Conservation (phyloP, 2,113 vertebrate species). For the Tetraodon nigroviridis region DNA sequence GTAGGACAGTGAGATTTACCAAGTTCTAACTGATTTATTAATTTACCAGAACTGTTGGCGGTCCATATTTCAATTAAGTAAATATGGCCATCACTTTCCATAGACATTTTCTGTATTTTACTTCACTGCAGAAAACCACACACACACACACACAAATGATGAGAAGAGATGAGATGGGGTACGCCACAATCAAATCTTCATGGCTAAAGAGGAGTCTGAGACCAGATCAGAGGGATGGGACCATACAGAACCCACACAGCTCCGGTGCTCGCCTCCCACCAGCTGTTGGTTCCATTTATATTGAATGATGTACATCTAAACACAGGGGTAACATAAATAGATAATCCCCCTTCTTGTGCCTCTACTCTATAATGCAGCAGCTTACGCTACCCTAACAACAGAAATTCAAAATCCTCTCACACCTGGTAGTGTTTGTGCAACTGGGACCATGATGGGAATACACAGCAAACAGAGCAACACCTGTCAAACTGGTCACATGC, state of each 20-base stretch:
- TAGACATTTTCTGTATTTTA: not conserved
- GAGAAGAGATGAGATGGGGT: constrained; percentile 19
- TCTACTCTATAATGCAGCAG: constrained; percentile 60
- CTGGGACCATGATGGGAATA: constrained; percentile 5
- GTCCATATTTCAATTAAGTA: too few relatives aligned
- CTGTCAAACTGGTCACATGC: too few relatives aligned
- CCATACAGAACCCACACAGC: constrained; percentile 24
- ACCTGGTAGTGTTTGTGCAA: constrained; percentile 30
- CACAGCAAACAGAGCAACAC: too few relatives aligned
- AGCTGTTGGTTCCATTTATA: constrained; percentile 65
- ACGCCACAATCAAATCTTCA: constrained; percentile 55
- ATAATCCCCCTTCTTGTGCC: constrained; percentile 51
- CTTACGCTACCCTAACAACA: constrained; percentile 17
- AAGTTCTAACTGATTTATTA: too few relatives aligned
- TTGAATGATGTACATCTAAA: constrained; percentile 71
- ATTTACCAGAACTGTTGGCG: too few relatives aligned
- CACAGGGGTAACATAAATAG: constrained; percentile 66
- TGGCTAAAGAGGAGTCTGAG: constrained; percentile 50
- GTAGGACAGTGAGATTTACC: too few relatives aligned
- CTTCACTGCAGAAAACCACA: not conserved
- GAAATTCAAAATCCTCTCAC: constrained; percentile 18
- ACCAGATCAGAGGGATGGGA: constrained; percentile 37
- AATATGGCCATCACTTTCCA: too few relatives aligned
- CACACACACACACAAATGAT: too few relatives aligned
- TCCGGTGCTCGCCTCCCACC: constrained; percentile 31